phyloP scores from a whole-genome alignment of 2,113 vertebrate genomes.

The Chamaetylas fuelleborni region DNA sequence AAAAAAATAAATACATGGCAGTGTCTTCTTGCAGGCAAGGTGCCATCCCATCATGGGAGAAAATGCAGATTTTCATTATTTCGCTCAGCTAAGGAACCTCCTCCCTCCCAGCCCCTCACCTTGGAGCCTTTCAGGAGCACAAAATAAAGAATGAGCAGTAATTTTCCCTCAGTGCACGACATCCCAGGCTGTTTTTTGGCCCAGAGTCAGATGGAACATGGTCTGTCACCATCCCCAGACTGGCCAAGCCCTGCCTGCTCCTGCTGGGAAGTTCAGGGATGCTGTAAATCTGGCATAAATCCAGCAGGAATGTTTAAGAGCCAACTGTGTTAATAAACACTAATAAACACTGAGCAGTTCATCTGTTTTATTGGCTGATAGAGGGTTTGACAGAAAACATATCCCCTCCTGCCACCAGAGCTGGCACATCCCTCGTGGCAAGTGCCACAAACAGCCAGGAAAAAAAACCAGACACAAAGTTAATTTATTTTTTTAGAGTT shows the following conservation, averaged over 20 bases:
- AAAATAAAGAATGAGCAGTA: not conserved
- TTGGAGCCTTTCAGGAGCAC: not conserved
- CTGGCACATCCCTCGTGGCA: not conserved
- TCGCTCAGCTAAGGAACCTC: not conserved
- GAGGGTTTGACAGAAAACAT: not conserved
- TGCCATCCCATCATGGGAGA: rapidly evolving
- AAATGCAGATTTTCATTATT: not conserved
- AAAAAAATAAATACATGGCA: rapidly evolving
- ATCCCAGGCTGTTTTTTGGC: not conserved
- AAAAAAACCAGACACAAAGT: not conserved
- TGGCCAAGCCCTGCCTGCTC: not conserved
- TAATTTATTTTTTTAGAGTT: not conserved
- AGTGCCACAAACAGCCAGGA: not conserved
- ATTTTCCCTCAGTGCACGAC: not conserved
- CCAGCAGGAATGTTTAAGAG: not conserved
- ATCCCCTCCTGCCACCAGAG: not conserved
- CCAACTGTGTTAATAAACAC: not conserved
- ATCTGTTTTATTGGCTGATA: not conserved
- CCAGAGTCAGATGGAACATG: rapidly evolving
- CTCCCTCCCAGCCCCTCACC: not conserved
- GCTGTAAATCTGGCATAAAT: not conserved
- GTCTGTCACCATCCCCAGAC: rapidly evolving
- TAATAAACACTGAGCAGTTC: not conserved
- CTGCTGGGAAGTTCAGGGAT: rapidly evolving
- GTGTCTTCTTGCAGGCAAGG: not conserved